Conservation (phyloP, 2,113 vertebrate genomes). For the Cyprinus carpio region DNA sequence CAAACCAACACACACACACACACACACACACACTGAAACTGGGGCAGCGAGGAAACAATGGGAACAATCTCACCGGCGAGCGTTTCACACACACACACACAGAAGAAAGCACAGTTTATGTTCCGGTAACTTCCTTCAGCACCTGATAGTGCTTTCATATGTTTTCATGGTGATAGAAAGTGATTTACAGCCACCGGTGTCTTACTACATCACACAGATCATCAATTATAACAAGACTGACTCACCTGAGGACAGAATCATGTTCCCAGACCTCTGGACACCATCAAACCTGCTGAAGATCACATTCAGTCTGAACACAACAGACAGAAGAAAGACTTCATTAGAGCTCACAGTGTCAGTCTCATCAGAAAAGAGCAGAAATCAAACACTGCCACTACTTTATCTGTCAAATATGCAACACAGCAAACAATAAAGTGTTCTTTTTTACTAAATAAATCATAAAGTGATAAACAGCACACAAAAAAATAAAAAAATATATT, state of each 20-base stretch:
- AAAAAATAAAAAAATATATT: too few relatives aligned
- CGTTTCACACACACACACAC: not conserved
- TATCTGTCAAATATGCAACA: not conserved
- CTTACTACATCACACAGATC: not conserved
- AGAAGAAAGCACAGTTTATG: not conserved
- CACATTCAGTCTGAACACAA: slow-evolving; percentile 86
- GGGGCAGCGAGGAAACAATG: slow-evolving; percentile 11
- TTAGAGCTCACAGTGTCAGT: not conserved
- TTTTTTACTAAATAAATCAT: not conserved
- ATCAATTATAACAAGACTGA: slow-evolving; percentile 36
- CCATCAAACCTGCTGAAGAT: slow-evolving; percentile 97
- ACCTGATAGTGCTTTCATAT: not conserved
- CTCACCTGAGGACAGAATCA: slow-evolving; percentile 92
- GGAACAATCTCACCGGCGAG: not conserved
- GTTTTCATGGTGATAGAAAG: not conserved
- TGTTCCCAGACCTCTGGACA: slow-evolving; percentile 93
- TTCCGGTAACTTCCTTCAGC: not conserved
- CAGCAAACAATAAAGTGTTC: not conserved
- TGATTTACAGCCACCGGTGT: not conserved
- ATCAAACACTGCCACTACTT: not conserved
- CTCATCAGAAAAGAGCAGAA: not conserved
- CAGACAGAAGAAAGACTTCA: not conserved
- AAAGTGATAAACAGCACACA: not conserved
- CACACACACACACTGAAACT: slow-evolving; percentile 30
- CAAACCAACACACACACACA: slow-evolving; percentile 10